Percentiles rank a stretch among this genome's conserved stretches.
These are phyloP conservation scores for Zelleria hepariella DNA, from an alignment of 2,888 invertebrate genomes.

Conservation along the genomic window DNA sequence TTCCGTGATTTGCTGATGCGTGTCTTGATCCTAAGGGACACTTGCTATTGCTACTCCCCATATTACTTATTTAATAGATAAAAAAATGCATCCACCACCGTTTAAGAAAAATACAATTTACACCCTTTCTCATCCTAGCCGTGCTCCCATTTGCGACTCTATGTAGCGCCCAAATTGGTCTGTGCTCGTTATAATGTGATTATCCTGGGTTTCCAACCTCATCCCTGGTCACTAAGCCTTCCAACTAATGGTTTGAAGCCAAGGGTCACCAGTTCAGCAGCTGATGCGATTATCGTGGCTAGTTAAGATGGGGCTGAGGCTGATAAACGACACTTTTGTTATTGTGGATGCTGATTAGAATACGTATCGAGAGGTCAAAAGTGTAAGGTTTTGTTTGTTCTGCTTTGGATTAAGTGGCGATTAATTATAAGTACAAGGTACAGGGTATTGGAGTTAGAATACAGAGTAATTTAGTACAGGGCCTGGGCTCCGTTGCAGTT, in stretches of 20 bases:
- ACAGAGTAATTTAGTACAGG: too few species aligned
- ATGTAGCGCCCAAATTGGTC: neutral
- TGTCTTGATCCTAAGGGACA: too few species aligned
- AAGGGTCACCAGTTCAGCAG: neutral
- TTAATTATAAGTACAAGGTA: too few species aligned
- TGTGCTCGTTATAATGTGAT: neutral
- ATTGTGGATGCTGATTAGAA: neutral
- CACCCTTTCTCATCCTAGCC: neutral
- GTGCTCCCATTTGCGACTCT: neutral
- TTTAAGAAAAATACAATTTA: neutral
- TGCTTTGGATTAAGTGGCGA: neutral
- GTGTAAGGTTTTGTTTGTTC: neutral
- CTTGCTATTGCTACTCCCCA: too few species aligned
- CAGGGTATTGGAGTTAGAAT: too few species aligned
- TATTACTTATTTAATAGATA: too few species aligned
- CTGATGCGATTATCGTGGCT: neutral
- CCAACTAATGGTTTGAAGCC: neutral
- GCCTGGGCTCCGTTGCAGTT: too few species aligned
- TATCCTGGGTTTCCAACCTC: neutral
- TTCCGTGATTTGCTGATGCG: too few species aligned
- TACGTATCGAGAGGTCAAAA: neutral
- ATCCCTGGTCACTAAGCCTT: neutral
- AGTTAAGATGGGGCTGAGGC: neutral
- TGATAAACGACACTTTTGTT: constrained; percentile 1
- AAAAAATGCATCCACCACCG: too few species aligned